Conservation (phyloP, 2,888 invertebrate genomes). For the Phalangium opilio region DNA sequence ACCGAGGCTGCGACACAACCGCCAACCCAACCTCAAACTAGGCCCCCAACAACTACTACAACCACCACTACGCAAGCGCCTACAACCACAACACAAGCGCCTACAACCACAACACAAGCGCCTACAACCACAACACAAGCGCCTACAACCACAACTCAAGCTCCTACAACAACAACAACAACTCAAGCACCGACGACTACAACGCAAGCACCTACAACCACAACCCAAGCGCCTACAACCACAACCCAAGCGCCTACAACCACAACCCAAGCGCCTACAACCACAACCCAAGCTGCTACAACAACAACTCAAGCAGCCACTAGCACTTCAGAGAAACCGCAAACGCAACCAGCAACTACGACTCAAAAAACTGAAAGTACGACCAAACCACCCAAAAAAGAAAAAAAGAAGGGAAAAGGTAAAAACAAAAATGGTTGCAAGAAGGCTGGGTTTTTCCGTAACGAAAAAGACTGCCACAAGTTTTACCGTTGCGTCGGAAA, state of each 20-base stretch:
- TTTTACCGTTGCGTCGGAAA: constrained; percentile 20
- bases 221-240: no score
- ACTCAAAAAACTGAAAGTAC: neutral
- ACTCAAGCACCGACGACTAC: no score
- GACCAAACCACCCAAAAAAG: neutral
- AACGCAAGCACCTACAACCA: no score
- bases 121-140: neutral
- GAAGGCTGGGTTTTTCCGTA: constrained; percentile 19
- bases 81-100: neutral
- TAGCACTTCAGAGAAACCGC: neutral
- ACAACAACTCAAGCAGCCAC: neutral
- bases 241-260: no score
- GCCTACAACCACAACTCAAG: no score
- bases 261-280: no score
- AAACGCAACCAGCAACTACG: neutral
- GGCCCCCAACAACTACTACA: neutral
- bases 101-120: neutral
- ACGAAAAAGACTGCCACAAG: constrained; percentile 19
- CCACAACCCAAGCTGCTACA: no score
- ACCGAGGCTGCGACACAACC: no score
- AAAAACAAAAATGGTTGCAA: constrained; percentile 2
- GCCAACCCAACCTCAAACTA: no score
- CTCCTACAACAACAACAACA: no score
- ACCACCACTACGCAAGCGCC: neutral
- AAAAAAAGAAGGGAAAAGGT: no score